phyloP scores from a whole-genome alignment of 92 coral and sea anemone species.

The Muricea muricata region DNA sequence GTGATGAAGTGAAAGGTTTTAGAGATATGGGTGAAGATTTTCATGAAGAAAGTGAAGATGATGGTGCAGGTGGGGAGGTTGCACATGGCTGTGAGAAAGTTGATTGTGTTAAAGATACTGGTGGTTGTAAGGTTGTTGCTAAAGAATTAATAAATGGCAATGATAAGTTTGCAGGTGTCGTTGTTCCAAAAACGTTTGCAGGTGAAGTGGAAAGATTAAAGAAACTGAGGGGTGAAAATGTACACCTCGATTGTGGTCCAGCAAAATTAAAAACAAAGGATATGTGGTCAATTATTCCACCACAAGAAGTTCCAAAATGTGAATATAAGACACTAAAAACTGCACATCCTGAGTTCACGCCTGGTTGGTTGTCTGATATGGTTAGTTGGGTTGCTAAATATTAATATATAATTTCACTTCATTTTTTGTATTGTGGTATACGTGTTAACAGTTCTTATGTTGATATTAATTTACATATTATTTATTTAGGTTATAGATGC shows the following conservation, averaged over 20 bases:
- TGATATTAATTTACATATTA: not conserved
- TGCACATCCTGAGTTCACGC: constrained; percentile 31
- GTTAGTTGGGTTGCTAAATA: constrained; percentile 43
- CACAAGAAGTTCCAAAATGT: not conserved
- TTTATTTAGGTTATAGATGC: constrained; percentile 56
- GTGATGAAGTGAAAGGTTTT: not conserved
- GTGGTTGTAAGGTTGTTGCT: not conserved
- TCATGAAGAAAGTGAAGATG: not conserved
- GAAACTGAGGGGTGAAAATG: not conserved
- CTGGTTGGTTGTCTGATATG: constrained; percentile 68
- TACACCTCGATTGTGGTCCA: constrained; percentile 4
- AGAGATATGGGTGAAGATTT: not conserved
- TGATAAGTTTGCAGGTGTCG: not conserved
- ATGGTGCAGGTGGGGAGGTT: not conserved
- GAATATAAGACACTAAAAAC: constrained; percentile 31
- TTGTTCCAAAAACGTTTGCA: too few species aligned
- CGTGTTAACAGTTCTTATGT: not conserved
- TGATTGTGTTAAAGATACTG: constrained; percentile 6
- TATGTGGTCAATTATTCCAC: constrained; percentile 1
- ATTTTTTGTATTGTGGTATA: not conserved
- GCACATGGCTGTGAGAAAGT: not conserved
- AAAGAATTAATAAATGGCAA: not conserved
- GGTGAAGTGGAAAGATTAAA: not conserved
- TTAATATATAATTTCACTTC: not conserved
- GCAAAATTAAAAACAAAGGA: not conserved